Conservation (phyloP, 1,140 invertebrate species). For the Protaetia brevitarsis region DNA sequence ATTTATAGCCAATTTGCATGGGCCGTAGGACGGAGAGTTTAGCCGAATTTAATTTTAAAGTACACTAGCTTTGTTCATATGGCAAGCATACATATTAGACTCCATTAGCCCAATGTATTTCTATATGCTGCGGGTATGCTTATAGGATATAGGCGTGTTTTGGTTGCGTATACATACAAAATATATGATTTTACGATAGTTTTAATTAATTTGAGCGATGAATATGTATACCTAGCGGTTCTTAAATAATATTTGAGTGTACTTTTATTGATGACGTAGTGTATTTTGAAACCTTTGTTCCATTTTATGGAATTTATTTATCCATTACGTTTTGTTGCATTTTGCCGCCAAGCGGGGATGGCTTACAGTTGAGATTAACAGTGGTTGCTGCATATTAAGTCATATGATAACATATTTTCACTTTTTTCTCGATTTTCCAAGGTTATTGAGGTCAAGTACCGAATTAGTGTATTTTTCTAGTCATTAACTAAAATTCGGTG, state of each 20-base stretch:
- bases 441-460: background rate
- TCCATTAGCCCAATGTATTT: constrained; percentile 46
- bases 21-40: background rate
- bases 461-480: background rate
- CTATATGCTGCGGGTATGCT: constrained; percentile 33
- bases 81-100: constrained; percentile 44
- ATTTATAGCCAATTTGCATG: background rate
- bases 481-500: background rate
- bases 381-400: background rate
- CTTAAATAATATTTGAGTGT: constrained; percentile 28
- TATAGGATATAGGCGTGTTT: constrained; percentile 27
- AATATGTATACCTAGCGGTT: background rate
- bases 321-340: constrained; percentile 9
- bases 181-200: constrained; percentile 27
- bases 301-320: constrained; percentile 25
- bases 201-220: constrained; percentile 4
- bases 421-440: background rate
- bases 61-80: constrained; percentile 46
- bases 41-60: constrained; percentile 21
- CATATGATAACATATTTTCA: background rate
- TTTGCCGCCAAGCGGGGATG: constrained; percentile 27
- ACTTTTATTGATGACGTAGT: constrained; percentile 44
- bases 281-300: constrained; percentile 28
- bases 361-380: background rate
- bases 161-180: constrained; percentile 9